Base-by-base conservation (phyloP, 1,140 invertebrate species). In the Ridgeia piscesae region DNA sequence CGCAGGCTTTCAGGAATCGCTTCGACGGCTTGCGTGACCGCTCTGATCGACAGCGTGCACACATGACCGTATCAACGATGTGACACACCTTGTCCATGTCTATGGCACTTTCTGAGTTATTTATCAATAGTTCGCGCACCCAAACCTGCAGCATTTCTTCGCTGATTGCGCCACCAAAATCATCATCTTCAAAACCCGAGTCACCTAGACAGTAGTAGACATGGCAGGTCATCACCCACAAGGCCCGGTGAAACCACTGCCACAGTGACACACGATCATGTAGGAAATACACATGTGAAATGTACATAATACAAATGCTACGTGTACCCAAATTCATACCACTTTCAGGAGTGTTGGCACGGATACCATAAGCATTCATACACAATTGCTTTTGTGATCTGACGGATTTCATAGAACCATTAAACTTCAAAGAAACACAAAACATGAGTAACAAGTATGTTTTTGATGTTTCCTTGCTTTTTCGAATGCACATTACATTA, bases 91-190 rank as follows among this genome's bases (percentile, higher is more conserved):
- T 89, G 58, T 92, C 58, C 58, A 92, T 89, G 35, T 92, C 88
- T 34, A 88, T 42, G 33, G 42, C 17, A 92, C 88, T 92, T 35
- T 92, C 88, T 48, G 34, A 31, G 89, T 92, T 88, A 91, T 35
- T 89, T 35, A 89, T 92, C 88, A 48, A 33, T 31, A 89, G 90
- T 90, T 88, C 34, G 27, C 90, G n/a, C 34, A 94, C 93, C n/a
- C 93, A 93, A 48, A 93, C 91, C 77, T 92, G 92, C 21, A 94
- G 93, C 48, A 93, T 93, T 33, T 93, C 93, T 88, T 93, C 93
- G 91, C 92, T 88, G 31, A 94, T 88, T 91, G 93, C 93, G 33
- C 93, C 94, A 92, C 93, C 94, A 91, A 94, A 93, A 93, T 93
- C 93, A 92, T 94, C 94, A 88, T 92, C 92, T 88, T 94, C 93